phyloP scores from a whole-genome alignment of 2,888 invertebrate species.

The Lithophane leautieri region DNA sequence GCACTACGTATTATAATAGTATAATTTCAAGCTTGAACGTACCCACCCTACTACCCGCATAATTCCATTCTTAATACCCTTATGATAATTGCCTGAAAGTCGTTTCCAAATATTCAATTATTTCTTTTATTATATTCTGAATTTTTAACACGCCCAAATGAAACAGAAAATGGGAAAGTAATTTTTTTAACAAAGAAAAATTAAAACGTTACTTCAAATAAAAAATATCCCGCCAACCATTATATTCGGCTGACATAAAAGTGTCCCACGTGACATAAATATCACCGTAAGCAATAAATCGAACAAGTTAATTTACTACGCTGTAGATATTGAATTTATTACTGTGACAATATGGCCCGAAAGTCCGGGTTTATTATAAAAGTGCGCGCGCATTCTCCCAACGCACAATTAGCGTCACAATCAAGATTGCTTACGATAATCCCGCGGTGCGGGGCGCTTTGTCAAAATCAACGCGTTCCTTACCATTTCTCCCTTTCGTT shows the following conservation, averaged over 20 bases:
- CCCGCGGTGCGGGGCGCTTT: conserved; percentile 55
- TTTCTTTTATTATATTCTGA: neutral
- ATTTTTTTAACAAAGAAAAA: conserved; percentile 19
- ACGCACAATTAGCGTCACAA: conserved; percentile 81
- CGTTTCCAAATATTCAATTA: conserved; percentile 12
- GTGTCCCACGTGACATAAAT: conserved; percentile 58
- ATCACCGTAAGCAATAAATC: conserved; percentile 71
- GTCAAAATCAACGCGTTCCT: conserved; percentile 52
- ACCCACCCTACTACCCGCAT: conserved; percentile 20
- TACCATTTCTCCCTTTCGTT: conserved; percentile 38
- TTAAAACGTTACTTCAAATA: conserved; percentile 3
- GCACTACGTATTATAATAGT: conserved; percentile 4
- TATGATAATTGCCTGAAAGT: conserved; percentile 19
- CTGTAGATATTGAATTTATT: conserved; percentile 69
- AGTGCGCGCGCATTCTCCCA: conserved; percentile 57
- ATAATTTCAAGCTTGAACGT: neutral
- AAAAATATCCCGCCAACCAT: conserved; percentile 30
- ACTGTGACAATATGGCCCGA: conserved; percentile 55
- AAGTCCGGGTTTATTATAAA: conserved; percentile 53
- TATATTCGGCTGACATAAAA: conserved; percentile 52
- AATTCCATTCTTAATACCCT: conserved; percentile 3
- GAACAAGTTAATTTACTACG: conserved; percentile 73
- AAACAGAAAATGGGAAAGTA: conserved; percentile 11
- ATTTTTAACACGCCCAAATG: neutral
- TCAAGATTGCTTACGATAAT: conserved; percentile 80